Evolutionary conservation across 2,113 vertebrate genomes (phyloP), one percentile per base, ranked within the genome.

Genomic region (Spermophilus dauricus): DNA sequence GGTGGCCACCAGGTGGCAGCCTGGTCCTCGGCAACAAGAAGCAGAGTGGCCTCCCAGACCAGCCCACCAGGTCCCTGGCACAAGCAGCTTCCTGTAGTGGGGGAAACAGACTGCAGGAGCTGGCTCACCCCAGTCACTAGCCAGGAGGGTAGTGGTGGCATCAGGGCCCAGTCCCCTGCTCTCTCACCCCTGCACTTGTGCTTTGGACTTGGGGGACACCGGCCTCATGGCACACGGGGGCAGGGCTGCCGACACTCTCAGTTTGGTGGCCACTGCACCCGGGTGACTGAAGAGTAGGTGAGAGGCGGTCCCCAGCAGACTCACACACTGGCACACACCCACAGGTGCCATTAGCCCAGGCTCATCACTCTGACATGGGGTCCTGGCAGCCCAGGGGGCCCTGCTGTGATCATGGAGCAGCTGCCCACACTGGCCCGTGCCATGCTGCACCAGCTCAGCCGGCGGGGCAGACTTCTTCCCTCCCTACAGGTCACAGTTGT

Each of bases 401-500:
- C 37, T 39, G 42, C 99, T 99, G 95, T 98, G 99, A 98, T 99
- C 99, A 0, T 99, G 98, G 67, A 99, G 98, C 45, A 99, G 4
- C 17, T 77, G 8, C 37, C 99, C 99, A 13, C 99, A 98, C 97
- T 99, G 99, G 94, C 99, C 99, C 0, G 99, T 99, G 98, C 99
- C 99, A 97, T 99, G 99, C 98, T 99, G 99, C 91, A 99, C 99
- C 98, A 99, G 98, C 98, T 99, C 99, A 0, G 99, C 99, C 42
- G 99, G 98, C 0, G 99, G 99, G 81, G 99, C 99, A 1, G 99
- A 99, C 97, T 99, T 99, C 98, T 99, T 99, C 0, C 99, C 99
- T 4, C 99, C 99, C 0, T 99, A 99, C 76, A 99, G 98, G 98
- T 99, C 99, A 0, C 99, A 99, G 98, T 99, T 99, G 97, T 99